phyloP scores from a whole-genome alignment of 2,888 invertebrate genomes.

The Acanthococcus lagerstroemiae region DNA sequence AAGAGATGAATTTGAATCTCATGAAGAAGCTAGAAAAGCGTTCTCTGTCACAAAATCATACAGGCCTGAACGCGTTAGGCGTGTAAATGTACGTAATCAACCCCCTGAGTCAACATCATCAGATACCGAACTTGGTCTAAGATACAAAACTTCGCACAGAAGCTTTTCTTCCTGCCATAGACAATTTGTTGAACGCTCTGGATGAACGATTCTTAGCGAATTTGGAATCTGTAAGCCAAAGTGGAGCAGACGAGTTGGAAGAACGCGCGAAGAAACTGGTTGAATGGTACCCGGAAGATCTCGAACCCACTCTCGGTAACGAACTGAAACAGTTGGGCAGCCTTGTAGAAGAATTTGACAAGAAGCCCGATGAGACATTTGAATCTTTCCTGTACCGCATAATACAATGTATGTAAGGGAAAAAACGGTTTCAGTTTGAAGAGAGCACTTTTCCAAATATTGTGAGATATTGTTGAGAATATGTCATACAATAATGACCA shows the following conservation, averaged over 20 bases:
- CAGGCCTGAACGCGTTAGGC: neutral
- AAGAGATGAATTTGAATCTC: neutral
- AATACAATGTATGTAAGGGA: neutral
- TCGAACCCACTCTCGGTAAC: neutral
- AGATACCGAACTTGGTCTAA: neutral
- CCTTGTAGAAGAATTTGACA: neutral
- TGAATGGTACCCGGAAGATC: neutral
- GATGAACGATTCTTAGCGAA: neutral
- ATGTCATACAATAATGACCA: neutral
- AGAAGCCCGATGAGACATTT: neutral
- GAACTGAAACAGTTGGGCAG: neutral
- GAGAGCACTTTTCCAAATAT: neutral
- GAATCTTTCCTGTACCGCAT: too few relatives aligned
- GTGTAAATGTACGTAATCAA: neutral
- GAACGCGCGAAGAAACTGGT: neutral
- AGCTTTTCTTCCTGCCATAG: neutral
- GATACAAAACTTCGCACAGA: neutral
- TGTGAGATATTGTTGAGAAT: neutral
- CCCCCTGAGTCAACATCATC: neutral
- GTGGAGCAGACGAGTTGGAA: neutral
- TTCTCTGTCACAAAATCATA: neutral
- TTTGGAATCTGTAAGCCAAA: neutral
- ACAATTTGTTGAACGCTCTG: neutral
- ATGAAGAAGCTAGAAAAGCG: neutral
- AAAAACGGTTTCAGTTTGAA: neutral